Conservation (phyloP, 2,113 vertebrate genomes). For the Dunckerocampus dactyliophorus region DNA sequence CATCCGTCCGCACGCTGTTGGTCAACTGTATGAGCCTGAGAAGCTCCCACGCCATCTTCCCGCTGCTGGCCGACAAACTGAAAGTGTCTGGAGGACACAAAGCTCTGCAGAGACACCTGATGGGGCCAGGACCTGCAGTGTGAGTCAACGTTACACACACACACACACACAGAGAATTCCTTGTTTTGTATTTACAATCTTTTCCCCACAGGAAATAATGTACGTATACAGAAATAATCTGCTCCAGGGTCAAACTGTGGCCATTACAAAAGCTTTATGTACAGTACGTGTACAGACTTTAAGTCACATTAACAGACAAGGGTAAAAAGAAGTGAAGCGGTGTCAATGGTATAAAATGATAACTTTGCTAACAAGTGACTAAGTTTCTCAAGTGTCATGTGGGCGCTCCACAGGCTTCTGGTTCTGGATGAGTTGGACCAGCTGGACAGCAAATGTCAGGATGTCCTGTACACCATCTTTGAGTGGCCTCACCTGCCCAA, state of each 20-base stretch:
- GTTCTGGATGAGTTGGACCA: constrained; percentile 96
- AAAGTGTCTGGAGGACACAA: constrained; percentile 46
- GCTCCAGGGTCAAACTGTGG: too few relatives aligned
- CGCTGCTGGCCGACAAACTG: constrained; percentile 78
- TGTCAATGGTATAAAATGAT: too few relatives aligned
- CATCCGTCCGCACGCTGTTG: constrained; percentile 66
- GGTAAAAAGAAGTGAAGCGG: too few relatives aligned
- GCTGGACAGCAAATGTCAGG: constrained; percentile 90
- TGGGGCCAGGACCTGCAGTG: too few relatives aligned
- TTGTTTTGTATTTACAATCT: neutral
- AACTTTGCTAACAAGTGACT: too few relatives aligned
- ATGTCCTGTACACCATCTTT: constrained; percentile 93
- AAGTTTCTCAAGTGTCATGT: too few relatives aligned
- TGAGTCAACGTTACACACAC: too few relatives aligned
- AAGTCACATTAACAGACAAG: neutral
- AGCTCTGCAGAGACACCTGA: constrained; percentile 70
- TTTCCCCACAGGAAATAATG: neutral
- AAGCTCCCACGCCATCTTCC: constrained; percentile 82
- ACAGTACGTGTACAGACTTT: neutral
- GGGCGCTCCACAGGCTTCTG: constrained; percentile 72
- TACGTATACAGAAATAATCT: neutral
- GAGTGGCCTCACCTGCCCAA: constrained; percentile 83
- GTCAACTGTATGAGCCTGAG: constrained; percentile 93
- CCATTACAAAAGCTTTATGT: neutral
- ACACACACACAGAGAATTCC: neutral